phyloP scores from a whole-genome alignment of 2,113 vertebrate species.

The Hypanus sabinus region DNA sequence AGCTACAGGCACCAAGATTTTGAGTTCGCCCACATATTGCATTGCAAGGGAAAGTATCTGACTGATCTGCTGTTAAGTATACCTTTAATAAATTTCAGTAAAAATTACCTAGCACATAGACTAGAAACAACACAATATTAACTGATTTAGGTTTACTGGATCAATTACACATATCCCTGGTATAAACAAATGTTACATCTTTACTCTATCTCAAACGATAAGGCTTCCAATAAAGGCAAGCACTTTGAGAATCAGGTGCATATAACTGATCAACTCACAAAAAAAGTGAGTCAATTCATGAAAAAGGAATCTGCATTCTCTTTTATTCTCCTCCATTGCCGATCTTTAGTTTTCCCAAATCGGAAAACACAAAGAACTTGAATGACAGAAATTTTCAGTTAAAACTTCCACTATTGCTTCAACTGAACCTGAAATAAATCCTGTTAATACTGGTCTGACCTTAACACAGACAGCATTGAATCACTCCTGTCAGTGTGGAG shows the following conservation, averaged over 20 bases:
- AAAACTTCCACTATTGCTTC: neutral
- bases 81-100: neutral
- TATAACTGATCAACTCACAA: neutral
- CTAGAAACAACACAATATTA: neutral
- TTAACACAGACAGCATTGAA: neutral
- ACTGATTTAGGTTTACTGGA: neutral
- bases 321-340: neutral
- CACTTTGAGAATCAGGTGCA: too few relatives aligned
- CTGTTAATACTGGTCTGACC: slow-evolving; percentile 11
- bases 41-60: neutral
- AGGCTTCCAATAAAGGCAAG: neutral
- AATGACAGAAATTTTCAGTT: neutral
- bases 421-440: neutral
- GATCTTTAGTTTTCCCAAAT: neutral
- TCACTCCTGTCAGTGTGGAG: neutral
- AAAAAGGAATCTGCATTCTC: neutral
- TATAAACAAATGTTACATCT: neutral
- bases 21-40: neutral
- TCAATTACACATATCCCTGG: neutral
- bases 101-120: neutral
- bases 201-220: neutral
- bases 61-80: neutral
- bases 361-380: neutral
- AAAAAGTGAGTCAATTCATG: neutral
- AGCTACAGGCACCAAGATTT: neutral